Evolutionary conservation across 1,140 invertebrate genomes (phyloP).

Genomic region (Tetraneura akinire): DNA sequence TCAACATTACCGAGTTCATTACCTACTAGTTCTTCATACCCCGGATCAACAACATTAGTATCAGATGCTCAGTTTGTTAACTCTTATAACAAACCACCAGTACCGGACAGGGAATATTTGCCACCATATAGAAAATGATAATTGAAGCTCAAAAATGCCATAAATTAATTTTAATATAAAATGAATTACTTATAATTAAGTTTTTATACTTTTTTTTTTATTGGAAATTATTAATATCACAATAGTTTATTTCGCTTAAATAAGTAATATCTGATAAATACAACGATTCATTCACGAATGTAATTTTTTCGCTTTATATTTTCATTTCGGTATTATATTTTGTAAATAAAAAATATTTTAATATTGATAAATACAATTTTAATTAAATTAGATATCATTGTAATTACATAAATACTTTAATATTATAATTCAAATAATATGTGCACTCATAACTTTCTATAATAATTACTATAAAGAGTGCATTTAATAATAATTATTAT

Average conservation of each 20-base stretch:
- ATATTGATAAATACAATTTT: no score
- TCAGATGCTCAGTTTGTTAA: slow-evolving; percentile 44
- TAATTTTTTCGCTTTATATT: no score
- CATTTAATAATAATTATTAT: no score
- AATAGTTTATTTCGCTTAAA: slow-evolving; percentile 18
- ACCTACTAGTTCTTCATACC: slow-evolving; percentile 12
- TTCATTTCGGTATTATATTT: no score
- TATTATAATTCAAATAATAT: no score
- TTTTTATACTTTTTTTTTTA: slow-evolving; percentile 30
- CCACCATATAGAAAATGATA: slow-evolving; percentile 53
- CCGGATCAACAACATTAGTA: slow-evolving; percentile 22
- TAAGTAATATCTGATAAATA: background rate
- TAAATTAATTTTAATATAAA: slow-evolving; percentile 31
- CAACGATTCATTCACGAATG: no score
- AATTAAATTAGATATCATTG: no score
- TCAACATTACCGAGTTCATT: slow-evolving; percentile 2
- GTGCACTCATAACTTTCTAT: no score
- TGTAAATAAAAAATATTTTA: no score
- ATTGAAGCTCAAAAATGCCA: slow-evolving; percentile 47
- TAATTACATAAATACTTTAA: no score
- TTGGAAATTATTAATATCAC: slow-evolving; percentile 16
- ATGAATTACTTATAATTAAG: background rate
- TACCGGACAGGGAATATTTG: slow-evolving; percentile 54
- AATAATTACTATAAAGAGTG: no score
- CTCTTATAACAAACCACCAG: slow-evolving; percentile 28